Evolutionary conservation across 2,888 invertebrate genomes (phyloP).

Genomic region (Eueremaeus valkanovi): DNA sequence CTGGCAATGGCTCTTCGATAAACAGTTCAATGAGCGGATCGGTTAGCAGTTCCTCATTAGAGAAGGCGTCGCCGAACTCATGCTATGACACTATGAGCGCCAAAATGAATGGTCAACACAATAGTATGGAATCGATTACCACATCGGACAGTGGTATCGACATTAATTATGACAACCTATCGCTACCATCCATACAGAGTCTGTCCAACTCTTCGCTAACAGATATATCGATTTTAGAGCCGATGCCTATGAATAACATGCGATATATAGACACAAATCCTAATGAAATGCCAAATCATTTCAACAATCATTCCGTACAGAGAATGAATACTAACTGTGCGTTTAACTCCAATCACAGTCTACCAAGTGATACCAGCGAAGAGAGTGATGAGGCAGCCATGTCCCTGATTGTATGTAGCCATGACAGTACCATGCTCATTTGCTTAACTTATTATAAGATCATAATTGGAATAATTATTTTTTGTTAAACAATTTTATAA

Average conservation of each 20-base stretch:
- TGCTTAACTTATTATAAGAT: too few relatives aligned
- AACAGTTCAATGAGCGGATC: not conserved
- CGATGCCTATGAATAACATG: not conserved
- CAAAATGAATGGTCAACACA: too few relatives aligned
- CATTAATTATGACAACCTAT: not conserved
- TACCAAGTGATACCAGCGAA: slow-evolving; percentile 57
- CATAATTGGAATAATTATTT: not conserved
- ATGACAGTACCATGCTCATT: not conserved
- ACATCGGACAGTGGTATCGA: not conserved
- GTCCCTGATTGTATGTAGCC: slow-evolving; percentile 64
- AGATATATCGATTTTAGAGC: not conserved
- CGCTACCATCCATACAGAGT: not conserved
- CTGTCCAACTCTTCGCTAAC: not conserved
- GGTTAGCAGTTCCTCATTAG: not conserved
- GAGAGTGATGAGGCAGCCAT: slow-evolving; percentile 84
- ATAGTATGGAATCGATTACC: not conserved
- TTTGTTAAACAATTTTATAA: not conserved
- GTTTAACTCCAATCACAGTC: slow-evolving; percentile 48
- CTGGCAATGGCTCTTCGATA: too few relatives aligned
- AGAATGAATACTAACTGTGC: slow-evolving; percentile 30
- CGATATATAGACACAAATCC: not conserved
- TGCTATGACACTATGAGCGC: not conserved
- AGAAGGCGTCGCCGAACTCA: not conserved
- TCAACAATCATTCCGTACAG: not conserved
- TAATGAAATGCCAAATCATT: slow-evolving; percentile 50